Percentiles rank a stretch among this genome's conserved stretches.
Evolutionary conservation across 2,797 vertebrate species (phyloP).

Genomic region (Cercopithecus petaurista): DNA sequence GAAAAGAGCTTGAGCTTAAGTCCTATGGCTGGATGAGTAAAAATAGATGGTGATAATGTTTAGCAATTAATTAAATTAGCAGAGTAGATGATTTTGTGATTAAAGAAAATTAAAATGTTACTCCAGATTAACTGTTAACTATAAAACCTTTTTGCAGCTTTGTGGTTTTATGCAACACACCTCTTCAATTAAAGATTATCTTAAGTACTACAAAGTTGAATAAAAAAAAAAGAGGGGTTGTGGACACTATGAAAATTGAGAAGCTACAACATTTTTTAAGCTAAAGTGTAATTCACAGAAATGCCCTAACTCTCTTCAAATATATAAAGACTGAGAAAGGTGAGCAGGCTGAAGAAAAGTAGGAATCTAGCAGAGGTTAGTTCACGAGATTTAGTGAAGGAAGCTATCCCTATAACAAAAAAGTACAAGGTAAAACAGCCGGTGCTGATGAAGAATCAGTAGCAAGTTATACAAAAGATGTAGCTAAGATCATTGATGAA

Average conservation of each 20-base stretch:
- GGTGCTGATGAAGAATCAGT: not conserved
- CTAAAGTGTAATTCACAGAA: not conserved
- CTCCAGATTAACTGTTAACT: not conserved
- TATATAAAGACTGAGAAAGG: not conserved
- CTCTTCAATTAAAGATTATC: conserved; percentile 6
- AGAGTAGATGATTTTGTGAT: not conserved
- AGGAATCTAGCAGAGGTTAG: not conserved
- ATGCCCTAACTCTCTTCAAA: not conserved
- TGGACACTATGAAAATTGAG: not conserved
- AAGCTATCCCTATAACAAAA: not conserved
- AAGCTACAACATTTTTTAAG: not conserved
- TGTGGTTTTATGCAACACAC: not conserved
- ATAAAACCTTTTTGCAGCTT: not conserved
- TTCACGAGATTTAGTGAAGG: not conserved
- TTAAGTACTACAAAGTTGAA: not conserved
- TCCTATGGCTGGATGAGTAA: not conserved
- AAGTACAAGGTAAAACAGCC: not conserved
- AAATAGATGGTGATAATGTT: conserved; percentile 30
- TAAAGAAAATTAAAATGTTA: not conserved
- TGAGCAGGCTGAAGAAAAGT: not conserved
- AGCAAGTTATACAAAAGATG: not conserved
- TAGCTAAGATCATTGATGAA: not conserved
- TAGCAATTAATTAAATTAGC: not conserved
- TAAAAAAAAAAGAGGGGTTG: not conserved
- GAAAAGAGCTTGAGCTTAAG: not conserved